Conservation (phyloP, 1,140 invertebrate genomes). For the Anoplolepis gracilipes region DNA sequence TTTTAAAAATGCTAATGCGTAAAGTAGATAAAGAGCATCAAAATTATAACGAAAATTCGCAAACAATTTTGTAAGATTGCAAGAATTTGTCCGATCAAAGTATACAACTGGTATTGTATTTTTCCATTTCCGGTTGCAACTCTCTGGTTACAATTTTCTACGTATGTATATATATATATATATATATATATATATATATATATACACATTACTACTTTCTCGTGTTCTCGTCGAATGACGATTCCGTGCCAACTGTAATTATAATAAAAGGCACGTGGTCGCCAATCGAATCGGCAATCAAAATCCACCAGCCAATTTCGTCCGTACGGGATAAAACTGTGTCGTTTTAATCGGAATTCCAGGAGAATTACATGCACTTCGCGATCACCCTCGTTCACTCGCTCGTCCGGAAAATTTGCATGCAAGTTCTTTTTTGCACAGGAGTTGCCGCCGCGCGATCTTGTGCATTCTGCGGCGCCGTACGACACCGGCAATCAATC, state of each 20-base stretch:
- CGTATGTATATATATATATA: too few relatives aligned
- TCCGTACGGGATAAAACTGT: slow-evolving; percentile 25
- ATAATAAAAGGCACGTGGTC: slow-evolving; percentile 29
- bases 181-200: too few relatives aligned
- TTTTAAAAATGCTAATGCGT: neutral
- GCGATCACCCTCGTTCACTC: slow-evolving; percentile 40
- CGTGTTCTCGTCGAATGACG: slow-evolving; percentile 9
- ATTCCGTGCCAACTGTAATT: slow-evolving; percentile 35
- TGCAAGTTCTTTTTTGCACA: slow-evolving; percentile 52
- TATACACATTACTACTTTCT: neutral
- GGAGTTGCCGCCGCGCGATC: slow-evolving; percentile 1
- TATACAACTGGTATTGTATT: neutral
- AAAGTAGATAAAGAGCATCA: neutral
- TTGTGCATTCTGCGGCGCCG: slow-evolving; percentile 30
- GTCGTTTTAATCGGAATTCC: slow-evolving; percentile 55
- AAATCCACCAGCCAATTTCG: slow-evolving; percentile 17
- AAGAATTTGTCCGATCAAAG: neutral
- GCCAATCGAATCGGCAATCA: neutral
- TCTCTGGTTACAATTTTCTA: neutral
- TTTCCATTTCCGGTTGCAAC: neutral
- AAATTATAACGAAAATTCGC: neutral
- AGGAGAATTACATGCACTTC: slow-evolving; percentile 53
- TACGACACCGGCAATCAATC: slow-evolving; percentile 52
- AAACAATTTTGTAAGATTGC: neutral
- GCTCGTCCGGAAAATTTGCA: slow-evolving; percentile 45